A percentile compares a stretch with the other conserved stretches of the same genome.
phyloP scores from a whole-genome alignment of 2,113 vertebrate genomes.

The Colaptes auratus region DNA sequence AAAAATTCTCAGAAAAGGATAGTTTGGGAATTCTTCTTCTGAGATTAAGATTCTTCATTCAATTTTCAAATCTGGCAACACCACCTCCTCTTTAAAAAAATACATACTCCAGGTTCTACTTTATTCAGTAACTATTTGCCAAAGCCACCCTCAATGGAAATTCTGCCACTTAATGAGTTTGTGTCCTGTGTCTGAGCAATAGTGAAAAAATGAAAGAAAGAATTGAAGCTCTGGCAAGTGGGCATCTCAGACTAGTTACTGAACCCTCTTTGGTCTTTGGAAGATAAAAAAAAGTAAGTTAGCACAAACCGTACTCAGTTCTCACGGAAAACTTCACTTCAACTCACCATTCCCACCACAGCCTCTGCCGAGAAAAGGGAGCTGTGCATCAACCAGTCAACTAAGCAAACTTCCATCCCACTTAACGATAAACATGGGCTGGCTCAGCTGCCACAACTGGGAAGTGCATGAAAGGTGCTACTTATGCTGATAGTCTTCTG shows the following conservation, averaged over 20 bases:
- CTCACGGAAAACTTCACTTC: neutral
- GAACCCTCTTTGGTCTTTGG: neutral
- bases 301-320: neutral
- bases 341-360: neutral
- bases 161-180: neutral
- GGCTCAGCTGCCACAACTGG: neutral
- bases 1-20: neutral
- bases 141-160: neutral
- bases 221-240: neutral
- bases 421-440: fast-evolving
- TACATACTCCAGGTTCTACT: neutral
- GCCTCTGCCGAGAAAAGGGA: neutral
- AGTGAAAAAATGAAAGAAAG: neutral
- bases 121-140: neutral
- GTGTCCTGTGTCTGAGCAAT: neutral
- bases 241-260: neutral
- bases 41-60: neutral
- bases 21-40: neutral
- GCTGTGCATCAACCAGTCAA: neutral
- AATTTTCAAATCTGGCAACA: neutral
- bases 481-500: neutral
- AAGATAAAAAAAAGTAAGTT: neutral
- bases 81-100: neutral
- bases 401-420: neutral
- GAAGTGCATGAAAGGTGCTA: neutral